These are phyloP conservation scores for Selene dorsalis DNA, from an alignment of 2,797 vertebrate species.

Conservation along the genomic window DNA sequence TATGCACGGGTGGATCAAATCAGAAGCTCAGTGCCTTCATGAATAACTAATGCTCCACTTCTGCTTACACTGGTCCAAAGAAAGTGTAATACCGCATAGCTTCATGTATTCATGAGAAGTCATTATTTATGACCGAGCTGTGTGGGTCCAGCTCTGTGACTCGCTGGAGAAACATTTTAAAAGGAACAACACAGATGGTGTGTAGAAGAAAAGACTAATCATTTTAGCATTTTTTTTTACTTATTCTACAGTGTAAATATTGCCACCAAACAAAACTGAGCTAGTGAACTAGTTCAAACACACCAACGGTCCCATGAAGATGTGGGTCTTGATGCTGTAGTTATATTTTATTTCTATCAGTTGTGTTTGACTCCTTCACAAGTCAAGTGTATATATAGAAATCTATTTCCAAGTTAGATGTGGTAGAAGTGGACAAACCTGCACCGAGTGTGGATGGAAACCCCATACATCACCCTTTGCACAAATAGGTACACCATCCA, in stretches of 20 bases:
- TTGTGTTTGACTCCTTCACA: no score
- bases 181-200: neutral
- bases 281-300: no score
- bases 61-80: conserved; percentile 50
- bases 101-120: conserved; percentile 50
- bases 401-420: no score
- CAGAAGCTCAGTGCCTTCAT: conserved; percentile 38
- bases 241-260: conserved; percentile 1
- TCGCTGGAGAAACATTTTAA: conserved; percentile 5
- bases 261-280: no score
- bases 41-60: conserved; percentile 58
- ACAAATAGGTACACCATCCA: no score
- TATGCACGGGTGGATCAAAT: conserved; percentile 41
- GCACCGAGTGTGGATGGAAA: no score
- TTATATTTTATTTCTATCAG: no score
- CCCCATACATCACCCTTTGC: no score
- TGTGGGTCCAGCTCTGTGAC: neutral
- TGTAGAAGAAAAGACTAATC: neutral
- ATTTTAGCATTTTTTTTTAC: neutral
- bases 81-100: conserved; percentile 29
- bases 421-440: no score
- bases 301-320: no score
- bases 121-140: conserved; percentile 54
- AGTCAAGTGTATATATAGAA: no score
- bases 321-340: no score